Evolutionary conservation across 1,140 invertebrate species (phyloP).

Genomic region (Caenorhabditis briggsae): DNA sequence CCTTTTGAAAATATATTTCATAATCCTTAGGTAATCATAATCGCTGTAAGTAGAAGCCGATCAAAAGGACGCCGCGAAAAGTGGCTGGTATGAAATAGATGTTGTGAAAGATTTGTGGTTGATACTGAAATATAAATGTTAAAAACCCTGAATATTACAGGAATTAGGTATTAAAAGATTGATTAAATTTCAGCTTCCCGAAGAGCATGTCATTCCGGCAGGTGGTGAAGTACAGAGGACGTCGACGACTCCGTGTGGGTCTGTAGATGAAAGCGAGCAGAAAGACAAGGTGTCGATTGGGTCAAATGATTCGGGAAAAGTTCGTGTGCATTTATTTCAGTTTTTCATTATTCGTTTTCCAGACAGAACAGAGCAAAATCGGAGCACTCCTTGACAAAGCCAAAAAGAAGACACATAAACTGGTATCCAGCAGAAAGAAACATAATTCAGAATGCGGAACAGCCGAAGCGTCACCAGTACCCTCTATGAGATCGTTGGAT

Average conservation of each 20-base stretch:
- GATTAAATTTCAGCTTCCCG: conserved; percentile 20
- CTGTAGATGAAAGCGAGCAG: conserved; percentile 12
- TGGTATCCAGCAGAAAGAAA: conserved; percentile 62
- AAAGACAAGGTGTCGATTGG: conserved; percentile 35
- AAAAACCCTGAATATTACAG: neutral
- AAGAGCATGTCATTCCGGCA: conserved; percentile 53
- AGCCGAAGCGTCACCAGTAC: conserved; percentile 11
- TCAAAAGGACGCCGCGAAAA: conserved; percentile 48
- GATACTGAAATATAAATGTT: neutral
- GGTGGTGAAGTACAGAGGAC: conserved; percentile 16
- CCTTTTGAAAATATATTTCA: neutral
- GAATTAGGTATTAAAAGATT: too few relatives aligned
- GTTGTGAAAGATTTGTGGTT: conserved; percentile 37
- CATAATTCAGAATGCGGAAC: conserved; percentile 54
- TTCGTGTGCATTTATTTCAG: neutral
- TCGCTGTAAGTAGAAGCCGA: conserved; percentile 40
- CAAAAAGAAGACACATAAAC: conserved; percentile 62
- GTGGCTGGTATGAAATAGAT: conserved; percentile 52
- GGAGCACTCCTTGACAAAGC: conserved; percentile 62
- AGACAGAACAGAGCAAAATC: conserved; percentile 56
- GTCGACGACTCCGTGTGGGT: neutral
- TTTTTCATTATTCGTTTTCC: neutral
- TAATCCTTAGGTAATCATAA: conserved; percentile 46
- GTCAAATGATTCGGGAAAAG: conserved; percentile 49
- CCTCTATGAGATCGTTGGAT: conserved; percentile 19